A percentile compares a stretch with the other conserved stretches of the same genome.
phyloP scores from a whole-genome alignment of 1,140 invertebrate species.

The Drosophila sechellia region DNA sequence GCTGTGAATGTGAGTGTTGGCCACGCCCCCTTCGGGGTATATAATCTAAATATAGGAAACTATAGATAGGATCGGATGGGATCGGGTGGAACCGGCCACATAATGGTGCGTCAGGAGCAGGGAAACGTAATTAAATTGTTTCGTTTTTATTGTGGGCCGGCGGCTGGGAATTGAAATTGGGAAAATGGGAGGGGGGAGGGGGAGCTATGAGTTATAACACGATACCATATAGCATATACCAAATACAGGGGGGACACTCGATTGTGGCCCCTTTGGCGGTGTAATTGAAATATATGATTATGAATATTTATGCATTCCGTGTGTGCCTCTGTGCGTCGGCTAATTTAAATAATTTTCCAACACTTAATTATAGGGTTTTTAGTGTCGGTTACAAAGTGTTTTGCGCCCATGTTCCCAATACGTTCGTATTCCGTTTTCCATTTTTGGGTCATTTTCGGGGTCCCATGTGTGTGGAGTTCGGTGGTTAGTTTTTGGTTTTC shows the following conservation, averaged over 20 bases:
- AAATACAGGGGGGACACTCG: conserved; percentile 11
- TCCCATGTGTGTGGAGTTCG: conserved; percentile 6
- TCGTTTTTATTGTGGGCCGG: conserved; percentile 62
- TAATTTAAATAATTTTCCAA: conserved; percentile 78
- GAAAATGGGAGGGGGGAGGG: neutral
- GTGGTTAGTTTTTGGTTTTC: conserved; percentile 40
- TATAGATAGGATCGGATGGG: conserved; percentile 30
- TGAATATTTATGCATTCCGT: conserved; percentile 80
- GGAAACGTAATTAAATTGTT: conserved; percentile 82
- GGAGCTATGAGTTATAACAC: conserved; percentile 6
- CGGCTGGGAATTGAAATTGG: conserved; percentile 30
- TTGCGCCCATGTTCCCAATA: conserved; percentile 26
- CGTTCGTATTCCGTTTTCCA: neutral
- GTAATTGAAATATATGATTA: conserved; percentile 85
- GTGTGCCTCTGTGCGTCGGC: conserved; percentile 19
- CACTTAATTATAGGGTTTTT: conserved; percentile 74
- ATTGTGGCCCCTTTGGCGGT: conserved; percentile 39
- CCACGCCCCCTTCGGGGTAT: conserved; percentile 57
- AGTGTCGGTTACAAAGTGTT: conserved; percentile 69
- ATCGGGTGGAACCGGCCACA: neutral
- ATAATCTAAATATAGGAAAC: conserved; percentile 61
- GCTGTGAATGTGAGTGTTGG: conserved; percentile 31
- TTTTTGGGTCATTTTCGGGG: neutral
- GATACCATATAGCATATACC: neutral
- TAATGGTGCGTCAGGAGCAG: conserved; percentile 26